A percentile compares a stretch with the other conserved stretches of the same genome.
Evolutionary conservation across 2,888 invertebrate genomes (phyloP).

Genomic region (Hirtodrosophila cameraria): DNA sequence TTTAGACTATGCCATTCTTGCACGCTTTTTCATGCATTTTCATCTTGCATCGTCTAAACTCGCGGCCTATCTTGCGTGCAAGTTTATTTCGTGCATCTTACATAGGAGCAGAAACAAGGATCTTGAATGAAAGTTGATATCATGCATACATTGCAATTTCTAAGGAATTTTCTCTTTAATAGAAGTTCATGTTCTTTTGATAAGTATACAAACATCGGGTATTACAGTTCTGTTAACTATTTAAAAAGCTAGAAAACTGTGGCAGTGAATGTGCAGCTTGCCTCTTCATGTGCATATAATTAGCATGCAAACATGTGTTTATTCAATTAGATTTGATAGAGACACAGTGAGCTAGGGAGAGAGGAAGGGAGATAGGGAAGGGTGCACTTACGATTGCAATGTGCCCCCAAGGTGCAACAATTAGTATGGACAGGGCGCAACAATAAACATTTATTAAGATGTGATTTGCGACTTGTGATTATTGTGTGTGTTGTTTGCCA

Average conservation of each 20-base stretch:
- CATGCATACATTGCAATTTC: too few relatives aligned
- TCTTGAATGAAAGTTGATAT: too few relatives aligned
- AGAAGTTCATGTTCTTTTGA: too few relatives aligned
- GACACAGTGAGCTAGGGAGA: neutral
- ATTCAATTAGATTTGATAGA: constrained; percentile 17
- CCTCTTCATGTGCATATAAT: constrained; percentile 32
- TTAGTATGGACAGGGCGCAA: constrained; percentile 53
- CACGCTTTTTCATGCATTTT: too few relatives aligned
- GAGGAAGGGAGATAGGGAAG: neutral
- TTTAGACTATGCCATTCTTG: too few relatives aligned
- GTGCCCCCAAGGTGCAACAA: constrained; percentile 33
- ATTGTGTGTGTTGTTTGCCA: constrained; percentile 31
- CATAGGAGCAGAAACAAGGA: too few relatives aligned
- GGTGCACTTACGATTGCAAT: constrained; percentile 18
- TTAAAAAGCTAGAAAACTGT: constrained; percentile 9
- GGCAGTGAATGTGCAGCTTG: constrained; percentile 6
- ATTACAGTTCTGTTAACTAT: neutral
- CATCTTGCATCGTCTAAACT: too few relatives aligned
- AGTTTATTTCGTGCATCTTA: too few relatives aligned
- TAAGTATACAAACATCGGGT: neutral
- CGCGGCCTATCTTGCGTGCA: too few relatives aligned
- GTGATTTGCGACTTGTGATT: constrained; percentile 16
- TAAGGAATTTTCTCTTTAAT: too few relatives aligned
- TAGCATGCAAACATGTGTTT: constrained; percentile 4
- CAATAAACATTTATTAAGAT: constrained; percentile 35